A percentile compares a stretch with the other conserved stretches of the same genome.
Conservation (phyloP, 2,113 vertebrate species). For the Coptodon rendalli region DNA sequence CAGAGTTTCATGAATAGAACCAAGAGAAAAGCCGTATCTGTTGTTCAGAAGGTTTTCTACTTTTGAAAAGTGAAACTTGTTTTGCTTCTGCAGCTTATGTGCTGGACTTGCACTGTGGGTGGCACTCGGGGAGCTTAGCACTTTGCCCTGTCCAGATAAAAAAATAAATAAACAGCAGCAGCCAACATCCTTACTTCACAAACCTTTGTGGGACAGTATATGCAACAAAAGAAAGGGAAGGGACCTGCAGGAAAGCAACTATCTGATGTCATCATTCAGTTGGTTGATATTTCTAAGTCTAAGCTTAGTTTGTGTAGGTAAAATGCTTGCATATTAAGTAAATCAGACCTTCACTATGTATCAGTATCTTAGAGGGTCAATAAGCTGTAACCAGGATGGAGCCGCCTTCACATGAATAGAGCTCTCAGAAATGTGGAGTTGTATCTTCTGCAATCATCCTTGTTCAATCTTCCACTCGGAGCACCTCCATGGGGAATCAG, state of each 20-base stretch:
- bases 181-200: background rate
- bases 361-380: background rate
- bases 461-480: slow-evolving; percentile 5
- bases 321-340: background rate
- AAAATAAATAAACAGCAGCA: background rate
- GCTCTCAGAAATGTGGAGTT: background rate
- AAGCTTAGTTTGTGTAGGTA: background rate
- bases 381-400: background rate
- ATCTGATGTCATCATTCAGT: background rate
- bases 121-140: background rate
- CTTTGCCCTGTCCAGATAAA: background rate
- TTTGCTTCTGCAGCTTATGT: background rate
- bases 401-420: background rate
- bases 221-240: background rate
- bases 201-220: background rate
- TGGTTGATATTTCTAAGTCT: background rate
- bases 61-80: background rate
- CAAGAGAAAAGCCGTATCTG: background rate
- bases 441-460: slow-evolving; percentile 11
- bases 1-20: background rate
- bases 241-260: background rate
- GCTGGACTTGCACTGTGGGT: background rate
- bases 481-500: slow-evolving; percentile 4
- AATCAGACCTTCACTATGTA: background rate
- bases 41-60: background rate